These are phyloP conservation scores for Helleia helle DNA, from an alignment of 2,888 invertebrate species.

Conservation along the genomic window DNA sequence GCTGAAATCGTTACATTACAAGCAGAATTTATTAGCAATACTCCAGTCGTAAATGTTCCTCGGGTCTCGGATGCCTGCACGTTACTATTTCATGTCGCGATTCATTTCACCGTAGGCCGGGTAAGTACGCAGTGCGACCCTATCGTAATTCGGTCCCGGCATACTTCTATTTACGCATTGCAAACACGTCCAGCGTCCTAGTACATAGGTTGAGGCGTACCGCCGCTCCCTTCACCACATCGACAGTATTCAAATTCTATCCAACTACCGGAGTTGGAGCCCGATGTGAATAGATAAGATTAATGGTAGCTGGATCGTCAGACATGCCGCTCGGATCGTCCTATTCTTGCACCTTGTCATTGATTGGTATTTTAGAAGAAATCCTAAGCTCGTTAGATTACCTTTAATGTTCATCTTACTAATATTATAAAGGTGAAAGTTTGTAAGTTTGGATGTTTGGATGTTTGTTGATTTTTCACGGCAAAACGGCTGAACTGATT, in stretches of 20 bases:
- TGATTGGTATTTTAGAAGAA: too few species aligned
- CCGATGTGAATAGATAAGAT: constrained; percentile 57
- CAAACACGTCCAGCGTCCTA: constrained; percentile 29
- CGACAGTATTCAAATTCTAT: constrained; percentile 51
- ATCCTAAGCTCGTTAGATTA: too few species aligned
- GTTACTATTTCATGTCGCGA: constrained; percentile 26
- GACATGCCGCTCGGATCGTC: constrained; percentile 27
- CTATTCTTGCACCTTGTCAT: constrained; percentile 31
- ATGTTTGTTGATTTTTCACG: too few species aligned
- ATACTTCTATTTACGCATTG: constrained; percentile 29
- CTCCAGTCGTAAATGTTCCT: constrained; percentile 23
- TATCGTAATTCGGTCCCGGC: constrained; percentile 20
- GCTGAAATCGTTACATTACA: constrained; percentile 23
- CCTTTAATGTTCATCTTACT: too few species aligned
- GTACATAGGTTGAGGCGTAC: constrained; percentile 25
- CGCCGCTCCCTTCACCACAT: constrained; percentile 26
- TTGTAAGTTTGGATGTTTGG: too few species aligned
- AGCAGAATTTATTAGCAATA: constrained; percentile 24
- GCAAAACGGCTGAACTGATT: too few species aligned
- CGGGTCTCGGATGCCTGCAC: constrained; percentile 19
- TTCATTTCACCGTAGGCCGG: constrained; percentile 22
- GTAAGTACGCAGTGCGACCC: too few species aligned
- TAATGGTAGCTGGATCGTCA: constrained; percentile 40
- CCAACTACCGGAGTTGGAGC: constrained; percentile 35
- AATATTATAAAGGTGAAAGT: too few species aligned